Conservation (phyloP, 2,113 vertebrate species). For the Ellobius talpinus region DNA sequence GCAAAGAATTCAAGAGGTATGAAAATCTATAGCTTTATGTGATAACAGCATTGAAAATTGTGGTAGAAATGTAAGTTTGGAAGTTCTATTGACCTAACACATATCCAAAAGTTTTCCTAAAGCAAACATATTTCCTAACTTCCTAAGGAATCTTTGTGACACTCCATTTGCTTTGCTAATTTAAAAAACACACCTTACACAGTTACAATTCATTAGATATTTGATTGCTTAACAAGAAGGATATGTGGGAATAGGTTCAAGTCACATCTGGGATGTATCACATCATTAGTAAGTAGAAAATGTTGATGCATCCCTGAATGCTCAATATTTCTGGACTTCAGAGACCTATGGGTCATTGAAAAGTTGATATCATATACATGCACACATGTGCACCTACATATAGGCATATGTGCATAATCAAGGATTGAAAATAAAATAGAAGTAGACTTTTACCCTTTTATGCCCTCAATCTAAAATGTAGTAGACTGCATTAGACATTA, state of each 20-base stretch:
- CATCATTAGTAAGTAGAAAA: conserved; percentile 58
- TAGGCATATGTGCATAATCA: background rate
- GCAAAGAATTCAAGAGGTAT: background rate
- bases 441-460: background rate
- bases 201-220: conserved; percentile 60
- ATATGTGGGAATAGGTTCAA: conserved; percentile 29
- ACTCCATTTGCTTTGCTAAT: conserved; percentile 69
- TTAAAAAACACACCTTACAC: conserved; percentile 75
- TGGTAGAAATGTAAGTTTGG: conserved; percentile 26
- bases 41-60: background rate
- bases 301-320: conserved; percentile 37
- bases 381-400: background rate
- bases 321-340: background rate
- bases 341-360: background rate
- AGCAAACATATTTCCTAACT: conserved; percentile 59
- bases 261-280: conserved; percentile 58
- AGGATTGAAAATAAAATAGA: background rate
- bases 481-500: background rate
- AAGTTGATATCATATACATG: background rate
- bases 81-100: conserved; percentile 27
- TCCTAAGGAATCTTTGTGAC: conserved; percentile 55
- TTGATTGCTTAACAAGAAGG: conserved; percentile 57
- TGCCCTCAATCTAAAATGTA: fast-evolving
- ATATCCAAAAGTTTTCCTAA: conserved; percentile 55
- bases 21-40: background rate